Base-by-base conservation (phyloP, 2,797 vertebrate species). In the Anguilla pacifica region DNA sequence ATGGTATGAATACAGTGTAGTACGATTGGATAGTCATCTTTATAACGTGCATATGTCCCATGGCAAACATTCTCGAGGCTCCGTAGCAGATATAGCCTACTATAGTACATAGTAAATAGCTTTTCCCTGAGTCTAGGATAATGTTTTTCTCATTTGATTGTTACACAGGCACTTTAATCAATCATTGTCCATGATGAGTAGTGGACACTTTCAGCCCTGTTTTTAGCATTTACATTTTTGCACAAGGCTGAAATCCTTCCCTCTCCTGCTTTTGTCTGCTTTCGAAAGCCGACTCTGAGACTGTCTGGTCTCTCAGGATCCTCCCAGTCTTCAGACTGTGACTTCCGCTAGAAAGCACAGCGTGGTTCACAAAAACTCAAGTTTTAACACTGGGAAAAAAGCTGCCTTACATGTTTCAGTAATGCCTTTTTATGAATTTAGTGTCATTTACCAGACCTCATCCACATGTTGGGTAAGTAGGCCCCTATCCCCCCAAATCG, bases 101-200 rank as follows among this genome's bases (percentile, higher is more conserved):
- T 79, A 25, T 92, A 51, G 22, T 85, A 85, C 86, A 87, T 91
- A 85, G 55, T 85, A 46, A 82, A 85, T 81, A 89, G 35, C 87
- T 92, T 91, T 90, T 72, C 46, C 72, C 3, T 87, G 61, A 89
- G 87, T 90, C 85, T 64, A 79, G 74, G 35, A 81, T 67, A n/a
- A 25, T 25, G 9, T 1, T 85, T 64, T 85, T 61, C 57, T 85
- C 31, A 67, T 85, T n/a, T 67, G 94, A 95, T 95, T 94, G 93
- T 95, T 94, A 95, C 95, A 94, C 92, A 89, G 91, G 95, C 96
- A 95, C 95, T 96, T 96, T 96, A 96, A 94, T 92, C 84, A 91
- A 92, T 90, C 25, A 91, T 89, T 90, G 90, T 93, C 91, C 84
- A 90, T 89, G 89, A 92, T 25, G 90, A 46, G 84, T 89, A 81